Evolutionary conservation across 2,888 invertebrate genomes (phyloP), one percentile per base, ranked within the genome.

Genomic region (Entomobrya multifasciata): DNA sequence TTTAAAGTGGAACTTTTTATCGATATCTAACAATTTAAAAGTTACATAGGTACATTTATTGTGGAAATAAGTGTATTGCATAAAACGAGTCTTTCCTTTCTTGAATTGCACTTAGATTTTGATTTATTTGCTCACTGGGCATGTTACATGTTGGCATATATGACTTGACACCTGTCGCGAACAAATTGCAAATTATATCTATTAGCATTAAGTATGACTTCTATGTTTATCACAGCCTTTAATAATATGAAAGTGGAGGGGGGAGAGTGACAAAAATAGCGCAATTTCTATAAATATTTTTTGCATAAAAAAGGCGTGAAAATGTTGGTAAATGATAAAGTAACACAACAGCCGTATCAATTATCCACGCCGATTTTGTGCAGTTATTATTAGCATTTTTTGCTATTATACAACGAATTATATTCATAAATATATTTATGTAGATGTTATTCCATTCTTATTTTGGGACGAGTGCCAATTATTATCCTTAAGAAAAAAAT

Each of bases 381-480:
- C 20, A 41, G 41, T 67, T 65, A 27, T 30, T 36, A 8, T 36
- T 36, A 36, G 36, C 8, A 36, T 36, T 4, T 8, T 25, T 25
- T 57, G 3, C 13, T 17, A 60, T 60, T 62, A 62, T 70, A 70
- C 36, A 36, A 36, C 36, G 8, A 36, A 4, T 6, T 36, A 36
- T 8, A 36, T 36, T 4, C 36, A 36, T 36, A 36, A 36, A 36
- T 49, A 49, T 49, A 1, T 72, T 15, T 20, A 10, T 49, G 41
- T n/a, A n/a, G n/a, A n/a, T n/a, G n/a, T n/a, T n/a, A n/a, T 49
- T 3, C 72, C 72, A 49, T 49, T 72, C 25, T 36, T 72, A 27
- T 72, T 47, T 47, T 72, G 72, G 72, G 47, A 27, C 15, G 25
- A 47, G 36, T 72, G 72, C 72, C 72, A 72, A 72, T 72, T 72